Conservation (phyloP, 2,113 vertebrate species). For the Calidris pygmaea region DNA sequence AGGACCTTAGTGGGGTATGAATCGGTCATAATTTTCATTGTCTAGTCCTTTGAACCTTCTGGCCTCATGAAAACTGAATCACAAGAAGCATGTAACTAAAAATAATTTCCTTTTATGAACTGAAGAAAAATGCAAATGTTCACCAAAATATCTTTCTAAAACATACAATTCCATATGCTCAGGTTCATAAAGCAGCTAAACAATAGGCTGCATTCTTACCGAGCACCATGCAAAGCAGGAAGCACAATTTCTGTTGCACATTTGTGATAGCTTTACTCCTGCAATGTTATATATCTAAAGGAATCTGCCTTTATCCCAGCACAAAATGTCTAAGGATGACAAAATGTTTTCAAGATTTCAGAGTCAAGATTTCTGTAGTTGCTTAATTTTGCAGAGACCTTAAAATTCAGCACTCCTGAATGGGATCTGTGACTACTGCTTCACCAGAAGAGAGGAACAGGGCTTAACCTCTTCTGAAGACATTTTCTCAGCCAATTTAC, state of each 20-base stretch:
- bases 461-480: conserved; percentile 26
- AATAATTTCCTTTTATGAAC: background rate
- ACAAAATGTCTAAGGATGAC: background rate
- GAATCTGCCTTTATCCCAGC: background rate
- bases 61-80: background rate
- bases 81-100: background rate
- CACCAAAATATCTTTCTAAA: background rate
- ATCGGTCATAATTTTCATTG: background rate
- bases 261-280: background rate
- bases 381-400: conserved; percentile 8
- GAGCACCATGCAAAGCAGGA: background rate
- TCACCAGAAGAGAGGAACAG: background rate
- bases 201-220: background rate
- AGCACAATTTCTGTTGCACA: background rate
- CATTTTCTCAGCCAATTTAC: conserved; percentile 35
- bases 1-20: background rate
- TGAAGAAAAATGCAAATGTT: background rate
- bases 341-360: conserved; percentile 3
- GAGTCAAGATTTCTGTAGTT: background rate
- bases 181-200: background rate
- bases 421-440: background rate
- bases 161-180: background rate
- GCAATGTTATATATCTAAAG: background rate
- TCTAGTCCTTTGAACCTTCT: background rate
- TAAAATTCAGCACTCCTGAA: conserved; percentile 2